Evolutionary conservation across 2,888 invertebrate genomes (phyloP).

Genomic region (Tipula confusa): DNA sequence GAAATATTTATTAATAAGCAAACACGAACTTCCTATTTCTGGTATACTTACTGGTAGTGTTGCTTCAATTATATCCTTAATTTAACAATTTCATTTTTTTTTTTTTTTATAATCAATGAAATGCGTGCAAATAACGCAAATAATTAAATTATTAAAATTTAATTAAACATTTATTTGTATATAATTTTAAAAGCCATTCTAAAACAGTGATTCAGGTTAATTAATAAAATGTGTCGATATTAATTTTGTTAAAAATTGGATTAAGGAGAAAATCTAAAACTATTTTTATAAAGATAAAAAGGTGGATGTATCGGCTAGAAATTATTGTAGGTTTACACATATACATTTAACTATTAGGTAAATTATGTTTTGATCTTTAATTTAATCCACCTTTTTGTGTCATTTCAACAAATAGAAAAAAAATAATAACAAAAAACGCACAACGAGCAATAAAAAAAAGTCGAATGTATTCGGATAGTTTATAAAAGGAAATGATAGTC

Average conservation of each 20-base stretch:
- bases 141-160: conserved; percentile 21
- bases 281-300: background rate
- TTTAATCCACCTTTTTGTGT: background rate
- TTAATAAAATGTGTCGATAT: background rate
- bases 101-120: conserved; percentile 20
- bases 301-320: background rate
- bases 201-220: background rate
- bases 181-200: background rate
- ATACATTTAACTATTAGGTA: background rate
- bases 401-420: background rate
- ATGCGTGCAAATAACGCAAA: conserved; percentile 43
- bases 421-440: background rate
- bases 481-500: background rate
- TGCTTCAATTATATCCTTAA: conserved; percentile 10
- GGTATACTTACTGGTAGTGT: conserved; percentile 26
- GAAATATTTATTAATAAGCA: conserved; percentile 14
- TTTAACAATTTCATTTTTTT: background rate
- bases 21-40: background rate
- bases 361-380: background rate
- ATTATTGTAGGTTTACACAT: background rate
- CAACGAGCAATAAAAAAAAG: background rate
- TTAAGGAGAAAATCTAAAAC: background rate
- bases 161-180: background rate
- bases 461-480: background rate
- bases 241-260: background rate